Conservation (phyloP, 2,113 vertebrate species). For the Gorilla gorilla region DNA sequence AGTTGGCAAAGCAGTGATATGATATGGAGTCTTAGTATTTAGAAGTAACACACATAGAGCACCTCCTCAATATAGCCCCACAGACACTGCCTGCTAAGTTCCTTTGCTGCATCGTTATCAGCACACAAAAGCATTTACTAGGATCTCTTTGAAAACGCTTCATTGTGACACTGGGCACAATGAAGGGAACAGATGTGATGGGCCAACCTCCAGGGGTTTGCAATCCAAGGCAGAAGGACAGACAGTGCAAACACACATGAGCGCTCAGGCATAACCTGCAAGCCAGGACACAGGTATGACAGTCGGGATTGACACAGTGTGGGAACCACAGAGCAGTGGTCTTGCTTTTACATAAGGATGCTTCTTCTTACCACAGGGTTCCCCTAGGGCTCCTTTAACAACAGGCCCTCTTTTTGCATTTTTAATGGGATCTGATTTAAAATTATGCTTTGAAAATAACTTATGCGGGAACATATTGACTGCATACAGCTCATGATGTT, state of each 20-base stretch:
- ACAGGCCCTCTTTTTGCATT: background rate
- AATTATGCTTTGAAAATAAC: slow-evolving; percentile 30
- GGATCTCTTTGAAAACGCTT: slow-evolving; percentile 30
- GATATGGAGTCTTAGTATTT: background rate
- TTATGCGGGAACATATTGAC: background rate
- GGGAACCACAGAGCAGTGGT: background rate
- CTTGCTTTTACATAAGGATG: background rate
- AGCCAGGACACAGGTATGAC: slow-evolving; percentile 53
- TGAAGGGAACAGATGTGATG: slow-evolving; percentile 67
- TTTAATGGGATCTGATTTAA: slow-evolving; percentile 34
- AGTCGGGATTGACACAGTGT: background rate
- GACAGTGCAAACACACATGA: slow-evolving; percentile 56
- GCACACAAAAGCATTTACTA: background rate
- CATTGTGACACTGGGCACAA: background rate
- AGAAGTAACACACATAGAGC: background rate
- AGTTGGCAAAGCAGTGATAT: background rate
- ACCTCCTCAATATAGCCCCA: background rate
- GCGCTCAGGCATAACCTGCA: slow-evolving; percentile 58
- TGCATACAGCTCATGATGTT: background rate
- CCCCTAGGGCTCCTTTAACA: slow-evolving; percentile 5
- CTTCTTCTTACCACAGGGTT: slow-evolving; percentile 6
- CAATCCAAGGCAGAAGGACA: slow-evolving; percentile 53
- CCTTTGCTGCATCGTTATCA: slow-evolving; percentile 7
- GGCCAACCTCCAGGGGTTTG: slow-evolving; percentile 58
- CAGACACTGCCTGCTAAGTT: background rate